Percentiles rank a stretch among this genome's conserved stretches.
phyloP scores from a whole-genome alignment of 1,140 invertebrate genomes.

The Amyelois transitella region DNA sequence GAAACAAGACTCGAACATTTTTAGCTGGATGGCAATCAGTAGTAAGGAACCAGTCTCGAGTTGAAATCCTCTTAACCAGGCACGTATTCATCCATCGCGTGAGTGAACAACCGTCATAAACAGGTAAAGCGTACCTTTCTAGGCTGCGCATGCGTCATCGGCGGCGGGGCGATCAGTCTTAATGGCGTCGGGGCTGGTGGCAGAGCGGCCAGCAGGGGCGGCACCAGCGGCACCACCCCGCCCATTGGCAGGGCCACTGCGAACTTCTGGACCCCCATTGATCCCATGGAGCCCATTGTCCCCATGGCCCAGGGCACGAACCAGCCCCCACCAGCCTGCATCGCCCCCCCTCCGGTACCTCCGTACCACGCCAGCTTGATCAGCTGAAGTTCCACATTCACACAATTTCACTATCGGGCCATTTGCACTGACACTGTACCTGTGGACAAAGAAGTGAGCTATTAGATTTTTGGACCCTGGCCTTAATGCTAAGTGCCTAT shows the following conservation, averaged over 20 bases:
- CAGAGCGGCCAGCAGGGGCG: constrained; percentile 53
- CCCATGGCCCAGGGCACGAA: constrained; percentile 63
- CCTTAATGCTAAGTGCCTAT: no score
- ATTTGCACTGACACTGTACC: constrained; percentile 24
- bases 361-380: constrained; percentile 70
- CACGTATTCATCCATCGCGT: background rate
- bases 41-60: no score
- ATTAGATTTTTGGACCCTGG: no score
- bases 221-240: constrained; percentile 56
- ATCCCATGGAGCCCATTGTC: no score
- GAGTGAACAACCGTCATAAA: background rate
- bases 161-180: constrained; percentile 51
- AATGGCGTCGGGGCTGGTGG: constrained; percentile 52
- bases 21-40: no score
- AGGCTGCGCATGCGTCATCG: constrained; percentile 38
- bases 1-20: no score
- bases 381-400: constrained; percentile 42
- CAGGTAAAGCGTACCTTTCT: constrained; percentile 43
- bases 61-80: no score
- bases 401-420: constrained; percentile 16
- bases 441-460: constrained; percentile 1
- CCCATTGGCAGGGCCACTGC: constrained; percentile 64
- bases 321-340: constrained; percentile 65
- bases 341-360: constrained; percentile 54
- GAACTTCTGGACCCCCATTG: constrained; percentile 64